These are phyloP conservation scores for Zoroaster sp. DNA, from an alignment of 53 echinoderm and acorn worm genomes.

Conservation along the genomic window DNA sequence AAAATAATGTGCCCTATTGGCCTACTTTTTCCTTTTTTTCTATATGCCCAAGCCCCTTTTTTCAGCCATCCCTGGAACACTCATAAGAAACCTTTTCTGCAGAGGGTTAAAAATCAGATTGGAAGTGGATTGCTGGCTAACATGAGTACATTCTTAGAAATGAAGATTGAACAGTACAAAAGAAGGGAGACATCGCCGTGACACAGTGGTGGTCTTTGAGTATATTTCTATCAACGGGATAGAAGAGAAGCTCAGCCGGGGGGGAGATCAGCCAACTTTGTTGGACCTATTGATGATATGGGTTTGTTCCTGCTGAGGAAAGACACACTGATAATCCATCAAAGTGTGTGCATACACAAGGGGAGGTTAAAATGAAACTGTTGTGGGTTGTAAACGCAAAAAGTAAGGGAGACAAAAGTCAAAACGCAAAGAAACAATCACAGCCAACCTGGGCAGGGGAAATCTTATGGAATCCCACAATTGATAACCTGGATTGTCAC, in stretches of 20 bases:
- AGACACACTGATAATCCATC: constrained; percentile 42
- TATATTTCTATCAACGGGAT: background rate
- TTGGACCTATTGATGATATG: constrained; percentile 55
- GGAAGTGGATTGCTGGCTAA: background rate
- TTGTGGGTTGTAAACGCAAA: constrained; percentile 9
- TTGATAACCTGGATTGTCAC: background rate
- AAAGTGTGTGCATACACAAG: constrained; percentile 42
- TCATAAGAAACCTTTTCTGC: background rate
- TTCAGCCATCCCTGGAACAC: no score
- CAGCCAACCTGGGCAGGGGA: background rate
- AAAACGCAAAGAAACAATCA: background rate
- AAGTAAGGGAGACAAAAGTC: background rate
- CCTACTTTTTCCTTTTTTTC: no score
- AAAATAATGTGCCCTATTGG: no score
- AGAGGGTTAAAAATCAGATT: background rate
- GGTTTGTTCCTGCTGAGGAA: constrained; percentile 3
- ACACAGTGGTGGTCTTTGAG: background rate
- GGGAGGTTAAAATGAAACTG: background rate
- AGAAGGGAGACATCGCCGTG: background rate
- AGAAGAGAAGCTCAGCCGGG: background rate
- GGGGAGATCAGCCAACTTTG: constrained; percentile 39
- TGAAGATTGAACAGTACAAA: background rate
- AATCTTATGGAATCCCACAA: background rate
- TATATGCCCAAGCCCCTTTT: no score
- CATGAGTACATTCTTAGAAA: background rate